Base-by-base conservation (phyloP, 1,140 invertebrate genomes). In the Drosophila paulistorum region DNA sequence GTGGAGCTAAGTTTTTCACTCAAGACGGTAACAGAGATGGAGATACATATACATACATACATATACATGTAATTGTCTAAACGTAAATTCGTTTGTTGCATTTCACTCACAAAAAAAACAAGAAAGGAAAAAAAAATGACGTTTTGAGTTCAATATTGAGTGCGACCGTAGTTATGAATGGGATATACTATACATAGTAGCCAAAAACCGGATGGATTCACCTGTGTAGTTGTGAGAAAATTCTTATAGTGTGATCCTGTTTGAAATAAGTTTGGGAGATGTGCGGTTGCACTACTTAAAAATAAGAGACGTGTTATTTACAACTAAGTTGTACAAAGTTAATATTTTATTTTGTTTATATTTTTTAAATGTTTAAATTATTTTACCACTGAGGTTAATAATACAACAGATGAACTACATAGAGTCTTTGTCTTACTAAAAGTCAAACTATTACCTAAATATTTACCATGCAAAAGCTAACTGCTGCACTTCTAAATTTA, bases 361-460 rank as follows among this genome's bases (percentile, higher is more conserved):
- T 13, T 26, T 26, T 2, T 20, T 4, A 26, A 26, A 26, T 10
- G n/a, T 2, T 20, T 26, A 13, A 26, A 26, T 11, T 5, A 26
- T 26, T 55, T 17, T 17, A 17, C 17, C 17, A 17, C 17, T 17
- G 0, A 23, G 37, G 35, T 37, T 37, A 7, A 37, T 10, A 10
- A 39, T 45, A 48, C 63, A 68, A 63, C 69, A 77, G 67, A 71
- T 79, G 77, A 77, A 79, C 68, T 48, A 65, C 66, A 70, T 70
- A 71, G 73, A 59, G 74, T 62, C 74, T 70, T 68, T 59, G 65
- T 51, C 77, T 80, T 77, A 54, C 66, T 60, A 74, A 77, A 77
- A 82, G 77, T 77, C 68, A 80, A 82, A 70, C 55, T 79, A 74
- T 77, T 72, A 79, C 76, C 76, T 76, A 65, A 71, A 62, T 67